These are phyloP conservation scores for Limnephilus lunatus DNA, from an alignment of 2,888 invertebrate genomes.

Conservation along the genomic window DNA sequence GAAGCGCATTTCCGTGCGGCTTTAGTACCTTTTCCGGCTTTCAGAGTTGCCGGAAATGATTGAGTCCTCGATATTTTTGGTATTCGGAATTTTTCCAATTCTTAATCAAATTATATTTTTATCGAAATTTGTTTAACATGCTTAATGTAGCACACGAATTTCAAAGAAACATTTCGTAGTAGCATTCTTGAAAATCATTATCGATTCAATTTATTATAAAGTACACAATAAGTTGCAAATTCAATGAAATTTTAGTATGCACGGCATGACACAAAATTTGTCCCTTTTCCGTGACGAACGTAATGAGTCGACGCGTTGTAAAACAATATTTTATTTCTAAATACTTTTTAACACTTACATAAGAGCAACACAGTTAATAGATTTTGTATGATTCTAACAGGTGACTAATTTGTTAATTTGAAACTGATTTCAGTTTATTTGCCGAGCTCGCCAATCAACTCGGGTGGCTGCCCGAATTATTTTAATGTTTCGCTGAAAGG, in stretches of 20 bases:
- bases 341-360: not conserved
- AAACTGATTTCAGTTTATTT: not conserved
- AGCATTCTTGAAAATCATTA: not conserved
- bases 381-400: not conserved
- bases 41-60: conserved; percentile 28
- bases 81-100: conserved; percentile 16
- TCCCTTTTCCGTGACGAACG: not conserved
- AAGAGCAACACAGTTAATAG: not conserved
- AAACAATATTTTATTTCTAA: not conserved
- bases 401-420: not conserved
- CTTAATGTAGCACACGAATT: not conserved
- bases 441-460: not conserved
- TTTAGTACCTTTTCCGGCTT: not conserved
- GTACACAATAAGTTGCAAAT: not conserved
- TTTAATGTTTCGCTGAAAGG: not conserved
- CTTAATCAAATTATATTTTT: not conserved
- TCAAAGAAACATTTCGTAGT: not conserved
- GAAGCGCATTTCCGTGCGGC: conserved; percentile 23
- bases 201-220: not conserved
- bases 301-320: not conserved
- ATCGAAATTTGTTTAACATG: not conserved
- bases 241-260: not conserved
- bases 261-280: not conserved
- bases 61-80: conserved; percentile 8
- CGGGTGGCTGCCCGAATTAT: not conserved